Percentiles rank a stretch among this genome's conserved stretches.
Evolutionary conservation across 2,113 vertebrate species (phyloP).

Genomic region (Nasalis larvatus): DNA sequence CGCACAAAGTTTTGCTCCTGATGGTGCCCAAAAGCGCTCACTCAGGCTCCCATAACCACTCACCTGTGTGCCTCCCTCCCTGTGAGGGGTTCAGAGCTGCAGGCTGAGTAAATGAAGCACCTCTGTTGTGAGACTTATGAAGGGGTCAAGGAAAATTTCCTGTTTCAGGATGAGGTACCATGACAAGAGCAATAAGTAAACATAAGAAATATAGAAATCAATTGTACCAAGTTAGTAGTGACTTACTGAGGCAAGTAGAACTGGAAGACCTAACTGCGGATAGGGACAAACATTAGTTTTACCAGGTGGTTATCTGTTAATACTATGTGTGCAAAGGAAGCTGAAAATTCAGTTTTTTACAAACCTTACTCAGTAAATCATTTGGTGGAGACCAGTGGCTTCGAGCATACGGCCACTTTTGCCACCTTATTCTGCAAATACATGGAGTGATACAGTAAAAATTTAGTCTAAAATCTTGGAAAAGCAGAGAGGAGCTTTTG

Average conservation of each 20-base stretch:
- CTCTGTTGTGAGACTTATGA: too few species aligned
- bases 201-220: background rate
- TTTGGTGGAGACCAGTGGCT: background rate
- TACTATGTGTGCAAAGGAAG: background rate
- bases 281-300: background rate
- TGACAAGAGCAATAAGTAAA: background rate
- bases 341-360: background rate
- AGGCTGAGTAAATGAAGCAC: too few species aligned
- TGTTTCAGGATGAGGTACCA: background rate
- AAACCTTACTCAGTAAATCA: background rate
- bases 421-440: background rate
- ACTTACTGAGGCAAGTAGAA: background rate
- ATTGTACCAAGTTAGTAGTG: background rate
- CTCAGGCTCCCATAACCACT: too few species aligned
- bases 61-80: too few species aligned
- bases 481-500: background rate
- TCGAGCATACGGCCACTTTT: background rate
- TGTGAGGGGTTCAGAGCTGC: too few species aligned
- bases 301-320: background rate
- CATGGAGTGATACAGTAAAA: background rate
- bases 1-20: too few species aligned
- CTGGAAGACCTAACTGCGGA: background rate
- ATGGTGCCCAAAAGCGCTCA: too few species aligned
- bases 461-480: background rate
- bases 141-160: too few species aligned